Evolutionary conservation across 37 sponge, comb jelly and placozoan species (phyloP).

Genomic region (Aphrocallistes beatrix): DNA sequence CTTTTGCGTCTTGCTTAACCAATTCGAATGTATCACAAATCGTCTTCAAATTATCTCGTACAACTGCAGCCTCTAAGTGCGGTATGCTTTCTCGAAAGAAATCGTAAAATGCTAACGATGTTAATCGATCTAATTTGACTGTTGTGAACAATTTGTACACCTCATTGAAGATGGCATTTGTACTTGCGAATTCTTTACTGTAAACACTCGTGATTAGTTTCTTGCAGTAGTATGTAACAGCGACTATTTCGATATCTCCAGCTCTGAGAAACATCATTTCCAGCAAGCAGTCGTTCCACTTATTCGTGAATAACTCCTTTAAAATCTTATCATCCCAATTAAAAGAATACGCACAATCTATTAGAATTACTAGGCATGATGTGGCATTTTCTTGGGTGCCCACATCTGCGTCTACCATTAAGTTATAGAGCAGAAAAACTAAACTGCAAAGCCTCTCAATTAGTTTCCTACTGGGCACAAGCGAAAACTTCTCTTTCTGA

Average conservation of each 20-base stretch:
- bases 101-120: slow-evolving; percentile 11
- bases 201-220: not conserved
- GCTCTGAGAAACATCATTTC: not conserved
- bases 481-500: not conserved
- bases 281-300: not conserved
- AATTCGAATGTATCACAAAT: not conserved
- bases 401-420: slow-evolving; percentile 17
- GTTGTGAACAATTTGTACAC: slow-evolving; percentile 7
- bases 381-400: slow-evolving; percentile 17
- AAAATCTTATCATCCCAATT: not conserved
- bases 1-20: not conserved
- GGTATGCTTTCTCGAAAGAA: slow-evolving; percentile 16
- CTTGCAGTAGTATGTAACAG: not conserved
- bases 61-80: not conserved
- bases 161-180: not conserved
- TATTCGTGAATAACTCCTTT: not conserved
- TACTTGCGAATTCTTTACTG: not conserved
- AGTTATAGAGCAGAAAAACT: slow-evolving; percentile 5
- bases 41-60: not conserved
- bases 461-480: not conserved
- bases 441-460: not conserved
- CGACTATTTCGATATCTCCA: not conserved
- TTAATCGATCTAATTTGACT: not conserved
- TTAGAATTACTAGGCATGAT: not conserved
- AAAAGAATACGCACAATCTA: slow-evolving; percentile 11